Evolutionary conservation across 2,113 vertebrate genomes (phyloP), one percentile per base, ranked within the genome.

Genomic region (Alligator sinensis): DNA sequence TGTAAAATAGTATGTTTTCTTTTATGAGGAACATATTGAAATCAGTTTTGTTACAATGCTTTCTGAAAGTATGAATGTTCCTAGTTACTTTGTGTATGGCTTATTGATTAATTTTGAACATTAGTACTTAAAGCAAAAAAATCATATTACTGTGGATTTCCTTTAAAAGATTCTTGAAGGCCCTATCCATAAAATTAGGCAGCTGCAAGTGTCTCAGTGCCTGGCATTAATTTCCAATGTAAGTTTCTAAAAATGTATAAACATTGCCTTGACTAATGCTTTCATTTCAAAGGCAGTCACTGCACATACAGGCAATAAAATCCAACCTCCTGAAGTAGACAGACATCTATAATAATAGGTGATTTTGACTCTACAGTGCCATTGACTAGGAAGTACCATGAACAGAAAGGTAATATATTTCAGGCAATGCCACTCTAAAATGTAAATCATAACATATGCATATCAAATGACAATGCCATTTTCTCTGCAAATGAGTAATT

Each of bases 11-110:
- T 84, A 47, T 47, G 47, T 95, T 93, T 93, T 92, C 90, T 96
- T 91, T 93, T 47, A 47, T 89, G 63, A 92, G 47, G 47, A 96
- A 92, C 63, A 90, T 47, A 47, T 58, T 82, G 82, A 66, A 85
- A 93, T 96, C 94, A 92, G 93, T 96, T 96, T 96, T 96, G 78
- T 93, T 89, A 86, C 18, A 27, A 89, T 77, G 84, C 63, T 77
- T 93, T 90, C 85, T 84, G 81, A 90, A 94, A 93, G 75, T 4
- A 0, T 85, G 57, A 60, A 62, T 87, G 18, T 92, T 94, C 63
- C 57, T n/a, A 54, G 57, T 7, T 87, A 30, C 30, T 61, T 81
- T 86, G 47, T 11, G 15, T 62, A 63, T 30, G 64, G 14, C 38
- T 4, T 0, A 10, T 63, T 87, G 58, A 79, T 87, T 81, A 7